Percentiles rank a stretch among this genome's conserved stretches.
These are phyloP conservation scores for Coecobrya sp. DNA, from an alignment of 2,888 invertebrate genomes.

Conservation along the genomic window DNA sequence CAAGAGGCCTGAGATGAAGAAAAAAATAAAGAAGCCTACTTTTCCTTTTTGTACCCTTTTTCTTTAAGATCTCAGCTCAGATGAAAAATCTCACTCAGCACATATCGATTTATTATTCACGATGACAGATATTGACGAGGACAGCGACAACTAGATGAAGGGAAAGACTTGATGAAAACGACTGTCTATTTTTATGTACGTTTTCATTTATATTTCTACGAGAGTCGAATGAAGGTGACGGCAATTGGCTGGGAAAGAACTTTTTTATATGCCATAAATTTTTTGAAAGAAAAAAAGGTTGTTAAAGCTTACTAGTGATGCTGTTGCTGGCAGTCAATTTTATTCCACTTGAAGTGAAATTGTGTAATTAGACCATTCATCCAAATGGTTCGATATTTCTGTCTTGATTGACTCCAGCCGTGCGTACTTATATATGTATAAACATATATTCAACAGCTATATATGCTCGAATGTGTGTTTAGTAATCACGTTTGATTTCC, in stretches of 20 bases:
- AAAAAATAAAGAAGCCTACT: constrained; percentile 59
- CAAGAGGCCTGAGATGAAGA: constrained; percentile 19
- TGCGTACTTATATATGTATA: no score
- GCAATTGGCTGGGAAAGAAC: neutral
- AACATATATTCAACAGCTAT: neutral
- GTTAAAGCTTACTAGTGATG: neutral
- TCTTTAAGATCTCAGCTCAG: neutral
- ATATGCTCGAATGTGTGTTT: neutral
- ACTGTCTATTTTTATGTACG: constrained; percentile 17
- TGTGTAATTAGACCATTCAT: constrained; percentile 75
- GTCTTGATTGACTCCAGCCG: constrained; percentile 45
- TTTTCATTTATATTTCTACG: constrained; percentile 34
- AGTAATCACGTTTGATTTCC: neutral
- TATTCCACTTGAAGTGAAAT: constrained; percentile 58
- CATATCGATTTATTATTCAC: constrained; percentile 66
- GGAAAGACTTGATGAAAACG: constrained; percentile 26
- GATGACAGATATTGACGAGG: constrained; percentile 65
- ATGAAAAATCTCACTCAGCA: constrained; percentile 7
- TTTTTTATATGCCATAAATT: no score
- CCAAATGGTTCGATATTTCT: constrained; percentile 46
- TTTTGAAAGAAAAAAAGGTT: constrained; percentile 20
- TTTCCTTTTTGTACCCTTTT: neutral
- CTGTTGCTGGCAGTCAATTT: constrained; percentile 56
- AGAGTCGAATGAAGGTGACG: constrained; percentile 26
- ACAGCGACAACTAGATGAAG: constrained; percentile 47